These are phyloP conservation scores for Grammomys dolichurus DNA, from an alignment of 2,113 vertebrate species.

Conservation along the genomic window DNA sequence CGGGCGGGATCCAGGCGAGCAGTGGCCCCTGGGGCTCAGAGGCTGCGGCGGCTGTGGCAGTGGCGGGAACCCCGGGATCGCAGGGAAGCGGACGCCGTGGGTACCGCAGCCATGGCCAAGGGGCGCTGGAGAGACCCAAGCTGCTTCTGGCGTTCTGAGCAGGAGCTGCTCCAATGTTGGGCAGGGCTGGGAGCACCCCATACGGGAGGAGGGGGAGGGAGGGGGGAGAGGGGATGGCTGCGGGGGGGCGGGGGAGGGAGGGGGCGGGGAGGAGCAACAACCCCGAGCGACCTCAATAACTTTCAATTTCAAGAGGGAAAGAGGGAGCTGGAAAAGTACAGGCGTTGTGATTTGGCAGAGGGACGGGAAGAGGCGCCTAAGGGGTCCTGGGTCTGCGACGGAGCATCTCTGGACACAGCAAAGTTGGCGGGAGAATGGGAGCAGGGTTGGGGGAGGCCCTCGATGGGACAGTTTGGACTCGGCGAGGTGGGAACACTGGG, in stretches of 20 bases:
- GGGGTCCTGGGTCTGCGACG: conserved; percentile 74
- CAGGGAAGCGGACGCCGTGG: conserved; percentile 58
- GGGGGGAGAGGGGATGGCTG: conserved; percentile 52
- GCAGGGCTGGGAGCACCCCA: conserved; percentile 78
- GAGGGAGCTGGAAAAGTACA: conserved; percentile 84
- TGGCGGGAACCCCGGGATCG: conserved; percentile 51
- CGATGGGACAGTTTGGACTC: neutral
- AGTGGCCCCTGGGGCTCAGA: conserved; percentile 64
- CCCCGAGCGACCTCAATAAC: conserved; percentile 84
- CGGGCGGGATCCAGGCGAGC: conserved; percentile 10
- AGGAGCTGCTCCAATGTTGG: conserved; percentile 73
- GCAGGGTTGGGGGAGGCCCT: neutral
- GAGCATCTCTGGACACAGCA: conserved; percentile 71
- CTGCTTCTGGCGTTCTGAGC: conserved; percentile 73
- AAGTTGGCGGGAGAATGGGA: neutral
- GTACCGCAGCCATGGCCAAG: conserved; percentile 79
- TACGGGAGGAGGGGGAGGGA: conserved; percentile 52
- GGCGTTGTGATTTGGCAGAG: conserved; percentile 78
- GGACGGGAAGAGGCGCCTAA: conserved; percentile 79
- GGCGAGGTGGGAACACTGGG: neutral
- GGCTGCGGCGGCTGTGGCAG: conserved; percentile 50
- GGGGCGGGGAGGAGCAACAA: conserved; percentile 84
- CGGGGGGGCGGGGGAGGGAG: conserved; percentile 77
- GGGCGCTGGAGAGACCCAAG: conserved; percentile 75
- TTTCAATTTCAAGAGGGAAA: conserved; percentile 83